phyloP scores from a whole-genome alignment of 2,797 vertebrate genomes.

The Trichosurus vulpecula region DNA sequence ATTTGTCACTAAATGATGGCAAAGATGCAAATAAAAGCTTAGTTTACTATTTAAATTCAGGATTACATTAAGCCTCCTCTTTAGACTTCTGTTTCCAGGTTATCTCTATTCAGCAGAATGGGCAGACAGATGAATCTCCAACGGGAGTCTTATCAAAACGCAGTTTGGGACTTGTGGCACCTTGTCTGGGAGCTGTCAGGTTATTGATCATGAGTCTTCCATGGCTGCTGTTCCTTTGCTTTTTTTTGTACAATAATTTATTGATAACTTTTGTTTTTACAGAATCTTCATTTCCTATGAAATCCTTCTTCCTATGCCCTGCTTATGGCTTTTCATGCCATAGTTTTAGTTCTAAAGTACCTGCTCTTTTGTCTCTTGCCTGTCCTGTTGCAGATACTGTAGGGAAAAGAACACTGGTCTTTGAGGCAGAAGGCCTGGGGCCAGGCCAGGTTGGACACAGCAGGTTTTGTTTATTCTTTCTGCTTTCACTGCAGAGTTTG shows the following conservation, averaged over 20 bases:
- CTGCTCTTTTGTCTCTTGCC: neutral
- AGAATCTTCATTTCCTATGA: neutral
- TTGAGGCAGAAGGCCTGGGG: neutral
- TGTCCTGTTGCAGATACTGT: neutral
- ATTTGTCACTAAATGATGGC: slow-evolving; percentile 12
- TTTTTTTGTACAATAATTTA: slow-evolving; percentile 34
- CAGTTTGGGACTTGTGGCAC: neutral
- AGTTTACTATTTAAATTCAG: slow-evolving; percentile 18
- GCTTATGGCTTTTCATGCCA: neutral
- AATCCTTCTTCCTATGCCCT: neutral
- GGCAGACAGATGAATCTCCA: slow-evolving; percentile 31
- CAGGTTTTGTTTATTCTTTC: neutral
- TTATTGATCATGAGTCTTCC: slow-evolving; percentile 46
- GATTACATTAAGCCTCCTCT: neutral
- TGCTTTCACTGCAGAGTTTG: neutral
- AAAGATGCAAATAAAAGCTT: slow-evolving; percentile 40
- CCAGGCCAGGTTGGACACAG: neutral
- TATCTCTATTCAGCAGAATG: slow-evolving; percentile 22
- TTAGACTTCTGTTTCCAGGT: slow-evolving; percentile 38
- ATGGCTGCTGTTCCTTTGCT: slow-evolving; percentile 24
- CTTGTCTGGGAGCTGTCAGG: neutral
- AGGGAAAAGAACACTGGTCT: neutral
- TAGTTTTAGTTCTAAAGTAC: neutral
- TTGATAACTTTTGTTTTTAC: neutral
- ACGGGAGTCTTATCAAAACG: slow-evolving; percentile 5